phyloP scores from a whole-genome alignment of 1,140 invertebrate species.

The Telenomus remus region DNA sequence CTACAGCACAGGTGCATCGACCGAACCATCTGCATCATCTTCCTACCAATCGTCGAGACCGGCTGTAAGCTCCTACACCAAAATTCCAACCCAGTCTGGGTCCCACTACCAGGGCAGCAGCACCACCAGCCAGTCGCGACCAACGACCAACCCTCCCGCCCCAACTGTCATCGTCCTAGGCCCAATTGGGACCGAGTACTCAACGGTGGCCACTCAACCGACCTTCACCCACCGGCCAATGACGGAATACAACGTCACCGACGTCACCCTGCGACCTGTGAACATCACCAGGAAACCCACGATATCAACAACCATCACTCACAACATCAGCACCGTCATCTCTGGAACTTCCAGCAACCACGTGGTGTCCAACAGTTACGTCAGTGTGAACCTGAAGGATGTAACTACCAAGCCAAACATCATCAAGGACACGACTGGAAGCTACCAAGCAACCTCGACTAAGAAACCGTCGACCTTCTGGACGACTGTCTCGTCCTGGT shows the following conservation, averaged over 20 bases:
- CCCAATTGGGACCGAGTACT: constrained; percentile 72
- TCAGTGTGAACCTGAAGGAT: constrained; percentile 71
- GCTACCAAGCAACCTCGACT: constrained; percentile 34
- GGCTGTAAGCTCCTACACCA: constrained; percentile 19
- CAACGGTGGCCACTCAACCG: constrained; percentile 71
- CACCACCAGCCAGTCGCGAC: constrained; percentile 59
- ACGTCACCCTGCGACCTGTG: constrained; percentile 57
- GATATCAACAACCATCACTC: constrained; percentile 70
- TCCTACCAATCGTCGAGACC: constrained; percentile 30
- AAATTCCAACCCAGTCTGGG: constrained; percentile 39
- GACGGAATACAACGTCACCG: constrained; percentile 40
- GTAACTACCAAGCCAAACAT: constrained; percentile 55
- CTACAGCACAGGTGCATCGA: constrained; percentile 63
- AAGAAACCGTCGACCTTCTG: constrained; percentile 64
- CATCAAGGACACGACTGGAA: constrained; percentile 26
- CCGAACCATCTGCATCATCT: constrained; percentile 44
- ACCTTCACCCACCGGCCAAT: constrained; percentile 61
- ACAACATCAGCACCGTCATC: constrained; percentile 73
- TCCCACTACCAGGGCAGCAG: constrained; percentile 42
- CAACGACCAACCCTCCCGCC: constrained; percentile 76
- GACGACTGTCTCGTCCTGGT: constrained; percentile 67
- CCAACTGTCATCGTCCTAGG: constrained; percentile 84
- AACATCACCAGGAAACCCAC: constrained; percentile 65
- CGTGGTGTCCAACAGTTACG: constrained; percentile 70
- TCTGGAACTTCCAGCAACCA: constrained; percentile 65